Conservation (phyloP, 1,140 invertebrate species). For the Danaus plexippus region DNA sequence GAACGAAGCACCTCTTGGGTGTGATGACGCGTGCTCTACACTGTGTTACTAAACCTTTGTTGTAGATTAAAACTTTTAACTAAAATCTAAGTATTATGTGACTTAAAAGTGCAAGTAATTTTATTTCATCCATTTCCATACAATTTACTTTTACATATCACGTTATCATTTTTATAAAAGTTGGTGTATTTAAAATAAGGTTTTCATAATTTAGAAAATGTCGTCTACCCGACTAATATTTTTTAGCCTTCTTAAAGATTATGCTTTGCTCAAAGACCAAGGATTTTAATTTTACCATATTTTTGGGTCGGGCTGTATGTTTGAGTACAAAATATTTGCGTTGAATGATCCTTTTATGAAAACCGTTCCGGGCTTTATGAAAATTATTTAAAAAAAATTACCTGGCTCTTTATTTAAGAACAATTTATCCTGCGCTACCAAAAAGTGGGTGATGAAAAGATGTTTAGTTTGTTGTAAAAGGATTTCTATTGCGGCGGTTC, state of each 20-base stretch:
- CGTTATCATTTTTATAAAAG: not conserved
- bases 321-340: conserved; percentile 18
- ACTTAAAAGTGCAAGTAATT: conserved; percentile 1
- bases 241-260: too few relatives aligned
- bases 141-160: not conserved
- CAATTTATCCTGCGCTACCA: conserved; percentile 9
- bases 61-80: too few relatives aligned
- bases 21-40: conserved; percentile 1
- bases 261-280: too few relatives aligned
- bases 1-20: conserved; percentile 2
- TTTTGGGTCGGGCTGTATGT: conserved; percentile 9
- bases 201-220: too few relatives aligned
- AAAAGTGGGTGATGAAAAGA: not conserved
- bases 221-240: too few relatives aligned
- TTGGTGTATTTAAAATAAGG: not conserved
- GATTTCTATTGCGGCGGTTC: too few relatives aligned
- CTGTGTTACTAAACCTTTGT: conserved; percentile 3
- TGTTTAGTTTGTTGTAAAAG: too few relatives aligned
- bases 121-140: not conserved
- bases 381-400: conserved; percentile 17
- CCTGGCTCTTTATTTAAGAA: conserved; percentile 10
- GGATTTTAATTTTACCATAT: not conserved
- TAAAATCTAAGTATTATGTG: not conserved
- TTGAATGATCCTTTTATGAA: conserved; percentile 20
- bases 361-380: conserved; percentile 14